Percentiles rank a stretch among this genome's conserved stretches.
These are phyloP conservation scores for Tragelaphus scriptus DNA, from an alignment of 2,113 vertebrate genomes.

Conservation along the genomic window DNA sequence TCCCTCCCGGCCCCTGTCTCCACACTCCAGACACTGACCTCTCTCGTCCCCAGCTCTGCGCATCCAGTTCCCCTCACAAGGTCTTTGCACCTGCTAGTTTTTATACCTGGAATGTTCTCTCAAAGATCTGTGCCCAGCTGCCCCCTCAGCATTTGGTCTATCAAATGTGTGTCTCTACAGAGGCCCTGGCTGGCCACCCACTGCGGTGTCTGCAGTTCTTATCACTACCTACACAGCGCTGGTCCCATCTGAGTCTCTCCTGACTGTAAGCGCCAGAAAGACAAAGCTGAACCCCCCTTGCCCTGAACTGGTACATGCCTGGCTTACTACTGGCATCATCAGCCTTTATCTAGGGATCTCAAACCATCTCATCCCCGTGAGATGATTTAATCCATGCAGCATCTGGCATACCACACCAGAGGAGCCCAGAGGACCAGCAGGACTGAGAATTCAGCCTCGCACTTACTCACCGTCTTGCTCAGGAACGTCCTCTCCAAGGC, in stretches of 20 bases:
- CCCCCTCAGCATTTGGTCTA: not conserved
- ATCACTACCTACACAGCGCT: accelerated
- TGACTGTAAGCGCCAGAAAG: not conserved
- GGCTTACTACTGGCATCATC: not conserved
- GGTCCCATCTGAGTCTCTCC: not conserved
- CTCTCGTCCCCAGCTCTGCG: not conserved
- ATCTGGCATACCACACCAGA: not conserved
- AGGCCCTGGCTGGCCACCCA: not conserved
- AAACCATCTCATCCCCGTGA: not conserved
- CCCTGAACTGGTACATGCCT: not conserved
- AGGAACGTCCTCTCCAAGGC: slow-evolving; percentile 84
- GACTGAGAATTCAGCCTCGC: not conserved
- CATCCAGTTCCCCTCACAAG: not conserved
- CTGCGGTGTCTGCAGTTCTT: not conserved
- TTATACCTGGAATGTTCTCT: not conserved
- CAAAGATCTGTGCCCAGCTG: not conserved
- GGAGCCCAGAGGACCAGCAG: not conserved
- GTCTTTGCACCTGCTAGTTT: not conserved
- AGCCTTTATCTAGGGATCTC: not conserved
- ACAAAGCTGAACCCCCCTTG: not conserved
- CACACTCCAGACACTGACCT: not conserved
- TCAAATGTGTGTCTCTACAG: not conserved
- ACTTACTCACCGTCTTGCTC: slow-evolving; percentile 77
- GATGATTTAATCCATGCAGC: not conserved
- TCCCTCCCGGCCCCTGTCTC: not conserved